Conservation (phyloP, 1,140 invertebrate genomes). For the Pseudomyrmex cubaensis region DNA sequence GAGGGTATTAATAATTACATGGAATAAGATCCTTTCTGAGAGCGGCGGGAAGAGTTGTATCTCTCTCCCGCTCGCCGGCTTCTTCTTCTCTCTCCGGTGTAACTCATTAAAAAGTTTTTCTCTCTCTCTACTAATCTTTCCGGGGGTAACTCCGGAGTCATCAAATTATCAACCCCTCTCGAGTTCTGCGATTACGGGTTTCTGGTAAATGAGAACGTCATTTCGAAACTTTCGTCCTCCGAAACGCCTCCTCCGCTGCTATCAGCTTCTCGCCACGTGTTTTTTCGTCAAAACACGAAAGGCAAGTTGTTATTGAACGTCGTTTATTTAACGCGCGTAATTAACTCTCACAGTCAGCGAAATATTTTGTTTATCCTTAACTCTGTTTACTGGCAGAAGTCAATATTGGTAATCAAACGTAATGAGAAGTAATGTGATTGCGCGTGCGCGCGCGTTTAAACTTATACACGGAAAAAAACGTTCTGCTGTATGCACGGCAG, state of each 20-base stretch:
- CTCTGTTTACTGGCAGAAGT: neutral
- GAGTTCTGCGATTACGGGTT: conserved; percentile 47
- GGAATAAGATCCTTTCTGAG: neutral
- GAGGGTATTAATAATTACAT: conserved; percentile 61
- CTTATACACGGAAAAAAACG: too few relatives aligned
- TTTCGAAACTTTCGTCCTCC: conserved; percentile 46
- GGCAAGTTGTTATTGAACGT: conserved; percentile 46
- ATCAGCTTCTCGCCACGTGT: neutral
- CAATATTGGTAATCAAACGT: neutral
- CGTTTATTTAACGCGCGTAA: conserved; percentile 29
- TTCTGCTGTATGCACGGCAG: too few relatives aligned
- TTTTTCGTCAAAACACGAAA: conserved; percentile 15
- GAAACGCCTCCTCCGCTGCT: conserved; percentile 21
- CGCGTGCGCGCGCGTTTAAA: neutral
- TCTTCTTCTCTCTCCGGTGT: neutral
- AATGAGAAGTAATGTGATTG: neutral
- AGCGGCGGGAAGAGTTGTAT: neutral
- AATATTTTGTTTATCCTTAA: neutral
- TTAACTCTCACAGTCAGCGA: conserved; percentile 42
- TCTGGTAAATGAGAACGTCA: conserved; percentile 59
- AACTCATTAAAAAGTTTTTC: conserved; percentile 69
- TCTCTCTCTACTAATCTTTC: conserved; percentile 47
- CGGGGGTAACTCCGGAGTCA: conserved; percentile 52
- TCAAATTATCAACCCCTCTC: conserved; percentile 56
- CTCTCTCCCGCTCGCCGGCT: neutral